A percentile compares a stretch with the other conserved stretches of the same genome.
Conservation (phyloP, 2,113 vertebrate genomes). For the Chroicocephalus ridibundus region DNA sequence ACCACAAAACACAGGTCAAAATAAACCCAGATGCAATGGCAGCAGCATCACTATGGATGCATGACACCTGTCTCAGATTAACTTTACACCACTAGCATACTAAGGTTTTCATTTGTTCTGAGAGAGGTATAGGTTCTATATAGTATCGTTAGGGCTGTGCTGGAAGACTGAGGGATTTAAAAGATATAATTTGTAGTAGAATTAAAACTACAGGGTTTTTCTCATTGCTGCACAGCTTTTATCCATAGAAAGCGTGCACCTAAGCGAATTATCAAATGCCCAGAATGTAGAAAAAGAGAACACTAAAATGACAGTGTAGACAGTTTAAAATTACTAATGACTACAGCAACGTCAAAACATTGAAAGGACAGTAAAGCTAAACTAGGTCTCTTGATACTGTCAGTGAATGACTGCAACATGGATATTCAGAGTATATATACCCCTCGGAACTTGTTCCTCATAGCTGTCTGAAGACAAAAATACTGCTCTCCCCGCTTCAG, state of each 20-base stretch:
- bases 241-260: background rate
- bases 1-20: background rate
- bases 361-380: no score
- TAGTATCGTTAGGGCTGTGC: background rate
- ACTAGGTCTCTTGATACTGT: no score
- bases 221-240: background rate
- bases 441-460: background rate
- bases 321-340: background rate
- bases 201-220: background rate
- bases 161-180: background rate
- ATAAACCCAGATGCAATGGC: background rate
- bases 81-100: background rate
- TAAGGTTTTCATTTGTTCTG: background rate
- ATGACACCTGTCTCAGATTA: background rate
- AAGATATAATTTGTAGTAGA: background rate
- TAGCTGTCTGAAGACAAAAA: accelerated
- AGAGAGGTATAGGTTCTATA: background rate
- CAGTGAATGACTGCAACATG: no score
- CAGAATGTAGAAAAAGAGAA: background rate
- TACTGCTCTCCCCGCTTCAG: accelerated
- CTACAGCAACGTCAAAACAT: background rate
- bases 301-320: background rate
- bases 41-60: background rate
- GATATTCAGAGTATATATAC: accelerated
- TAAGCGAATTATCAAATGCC: background rate